phyloP scores from a whole-genome alignment of 2,888 invertebrate species.

The Lissonota sp. region DNA sequence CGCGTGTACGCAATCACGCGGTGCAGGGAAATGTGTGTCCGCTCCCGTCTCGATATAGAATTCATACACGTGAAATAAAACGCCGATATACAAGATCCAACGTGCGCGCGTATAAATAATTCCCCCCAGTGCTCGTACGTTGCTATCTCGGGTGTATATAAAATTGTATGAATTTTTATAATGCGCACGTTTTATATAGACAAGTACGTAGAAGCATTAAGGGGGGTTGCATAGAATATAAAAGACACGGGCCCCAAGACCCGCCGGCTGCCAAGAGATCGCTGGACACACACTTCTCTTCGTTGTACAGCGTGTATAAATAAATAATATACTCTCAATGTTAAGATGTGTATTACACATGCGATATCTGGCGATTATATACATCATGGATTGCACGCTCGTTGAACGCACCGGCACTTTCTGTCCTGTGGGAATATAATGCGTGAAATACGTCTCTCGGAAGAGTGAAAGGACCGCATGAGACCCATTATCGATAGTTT shows the following conservation, averaged over 20 bases:
- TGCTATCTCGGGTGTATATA: too few species aligned
- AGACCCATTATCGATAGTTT: too few species aligned
- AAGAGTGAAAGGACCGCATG: slow-evolving; percentile 56
- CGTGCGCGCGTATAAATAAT: too few species aligned
- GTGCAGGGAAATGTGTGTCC: too few species aligned
- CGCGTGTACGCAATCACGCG: slow-evolving; percentile 70
- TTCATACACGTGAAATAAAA: slow-evolving; percentile 51
- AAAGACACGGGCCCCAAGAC: too few species aligned
- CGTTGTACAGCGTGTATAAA: slow-evolving; percentile 11
- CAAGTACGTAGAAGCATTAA: too few species aligned
- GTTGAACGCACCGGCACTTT: slow-evolving; percentile 13
- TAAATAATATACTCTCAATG: too few species aligned
- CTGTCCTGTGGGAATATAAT: slow-evolving; percentile 47
- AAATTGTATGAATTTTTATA: too few species aligned
- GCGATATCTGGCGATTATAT: slow-evolving; percentile 36
- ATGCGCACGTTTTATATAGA: too few species aligned
- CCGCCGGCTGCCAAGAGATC: slow-evolving; percentile 17
- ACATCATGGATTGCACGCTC: slow-evolving; percentile 19
- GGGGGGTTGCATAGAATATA: slow-evolving; percentile 42
- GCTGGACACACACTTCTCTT: slow-evolving; percentile 10
- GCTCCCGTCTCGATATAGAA: slow-evolving; percentile 46
- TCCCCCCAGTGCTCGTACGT: too few species aligned
- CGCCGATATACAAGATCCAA: too few species aligned
- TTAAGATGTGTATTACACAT: slow-evolving; percentile 38
- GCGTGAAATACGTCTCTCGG: too few species aligned